These are phyloP conservation scores for Balanococcus diminutus DNA, from an alignment of 2,888 invertebrate genomes.

Conservation along the genomic window DNA sequence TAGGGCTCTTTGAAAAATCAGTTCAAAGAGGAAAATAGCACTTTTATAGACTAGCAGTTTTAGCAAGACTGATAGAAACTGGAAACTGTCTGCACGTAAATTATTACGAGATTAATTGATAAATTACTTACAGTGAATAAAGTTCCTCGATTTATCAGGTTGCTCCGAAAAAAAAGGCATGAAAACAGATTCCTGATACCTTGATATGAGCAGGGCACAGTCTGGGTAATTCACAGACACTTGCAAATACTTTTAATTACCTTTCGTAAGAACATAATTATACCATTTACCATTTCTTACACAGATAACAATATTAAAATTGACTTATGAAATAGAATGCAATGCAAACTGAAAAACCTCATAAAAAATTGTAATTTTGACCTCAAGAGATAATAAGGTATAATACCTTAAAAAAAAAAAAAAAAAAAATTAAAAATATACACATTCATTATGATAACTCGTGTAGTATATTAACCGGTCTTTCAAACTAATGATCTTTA, in stretches of 20 bases:
- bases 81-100: no score
- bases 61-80: no score
- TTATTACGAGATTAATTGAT: no score
- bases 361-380: conserved; percentile 1
- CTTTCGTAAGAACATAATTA: neutral
- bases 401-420: no score
- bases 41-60: no score
- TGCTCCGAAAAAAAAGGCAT: no score
- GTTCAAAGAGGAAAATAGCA: no score
- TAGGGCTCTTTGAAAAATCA: no score
- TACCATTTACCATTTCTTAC: neutral
- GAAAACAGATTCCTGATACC: no score
- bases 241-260: neutral
- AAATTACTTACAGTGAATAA: no score
- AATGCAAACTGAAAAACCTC: neutral
- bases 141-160: no score
- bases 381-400: neutral
- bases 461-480: neutral
- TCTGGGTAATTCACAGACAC: neutral
- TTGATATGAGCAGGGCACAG: no score
- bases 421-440: neutral
- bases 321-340: neutral
- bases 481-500: neutral
- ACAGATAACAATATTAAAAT: neutral
- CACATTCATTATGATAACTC: neutral